Base-by-base conservation (phyloP, 37 sponge, comb jelly and placozoan genomes). In the Haliclona indistincta region DNA sequence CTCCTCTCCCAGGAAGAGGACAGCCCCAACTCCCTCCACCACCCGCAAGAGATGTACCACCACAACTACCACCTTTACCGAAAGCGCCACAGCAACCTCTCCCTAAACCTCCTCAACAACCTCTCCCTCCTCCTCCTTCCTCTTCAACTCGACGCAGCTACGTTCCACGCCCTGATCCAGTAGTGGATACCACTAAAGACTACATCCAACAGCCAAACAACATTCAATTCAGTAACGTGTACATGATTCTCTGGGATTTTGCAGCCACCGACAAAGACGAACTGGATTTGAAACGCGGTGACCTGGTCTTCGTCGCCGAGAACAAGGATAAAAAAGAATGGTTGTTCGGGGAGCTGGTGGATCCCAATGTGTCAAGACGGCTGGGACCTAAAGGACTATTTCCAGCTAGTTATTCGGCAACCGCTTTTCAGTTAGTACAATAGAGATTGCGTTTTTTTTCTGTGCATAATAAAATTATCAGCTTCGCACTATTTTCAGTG, bases 331-430 rank as follows among this genome's bases (percentile, higher is more conserved):
- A 45, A 20, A 32, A 56, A 1, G 71, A 80, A 1, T 95, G 96
- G 96, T 95, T 92, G 96, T 77, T 69, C 11, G 89, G 86, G 23
- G 94, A 93, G 39, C 63, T 65, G 20, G 39, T 93, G 28, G 67
- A 84, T 25, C 17, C 47, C 19, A 79, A 82, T 0, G 82, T 79
- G 20, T 35, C 73, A 3, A 70, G 22, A 36, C 76, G 71, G 44
- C 8, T 73, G 3, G 86, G 86, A 0, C 30, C 1, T 0, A 19
- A 36, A 1, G 91, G 91, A 4, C 78, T 78, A 23, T 82, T 81
- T 38, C 91, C 91, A 0, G 49, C 82, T 43, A 81, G 60, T 29
- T 86, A 85, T 40, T 42, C 76, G 6, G 49, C 66, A 1, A 23
- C 0, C 11, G 91, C 91, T 2, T 91, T 91, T 78, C 70, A 91